These are phyloP conservation scores for Drosophila melanosoma DNA, from an alignment of 2,888 invertebrate species.

Conservation along the genomic window DNA sequence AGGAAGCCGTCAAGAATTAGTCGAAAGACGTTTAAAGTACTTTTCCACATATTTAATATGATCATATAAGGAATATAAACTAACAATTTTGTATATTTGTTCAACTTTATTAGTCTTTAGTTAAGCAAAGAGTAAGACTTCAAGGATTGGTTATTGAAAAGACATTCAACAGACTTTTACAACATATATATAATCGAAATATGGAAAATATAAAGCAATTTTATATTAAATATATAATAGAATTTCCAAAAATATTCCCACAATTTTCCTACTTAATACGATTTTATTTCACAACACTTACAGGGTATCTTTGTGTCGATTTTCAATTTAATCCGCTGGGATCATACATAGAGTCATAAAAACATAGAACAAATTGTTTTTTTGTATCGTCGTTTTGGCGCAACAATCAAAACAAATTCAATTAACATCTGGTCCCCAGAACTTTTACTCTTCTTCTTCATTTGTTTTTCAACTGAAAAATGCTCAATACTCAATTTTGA, in stretches of 20 bases:
- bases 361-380: slow-evolving; percentile 28
- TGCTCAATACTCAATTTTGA: slow-evolving; percentile 17
- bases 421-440: slow-evolving; percentile 33
- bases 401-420: slow-evolving; percentile 50
- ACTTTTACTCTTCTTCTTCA: slow-evolving; percentile 6
- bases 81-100: neutral
- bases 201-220: neutral
- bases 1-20: neutral
- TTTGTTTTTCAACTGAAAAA: slow-evolving; percentile 12
- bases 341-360: slow-evolving; percentile 20
- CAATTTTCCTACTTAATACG: neutral
- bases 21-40: neutral
- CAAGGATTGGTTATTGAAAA: neutral
- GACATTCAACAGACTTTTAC: no score
- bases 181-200: no score
- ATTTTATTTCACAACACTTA: neutral
- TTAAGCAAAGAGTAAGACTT: neutral
- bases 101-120: neutral
- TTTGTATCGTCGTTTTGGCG: slow-evolving; percentile 7
- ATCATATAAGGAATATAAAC: neutral
- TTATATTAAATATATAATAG: neutral
- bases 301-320: neutral
- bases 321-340: no score
- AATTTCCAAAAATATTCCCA: neutral
- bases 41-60: neutral